phyloP scores from a whole-genome alignment of 2,113 vertebrate genomes.

The Thalassarche chlororhynchos region DNA sequence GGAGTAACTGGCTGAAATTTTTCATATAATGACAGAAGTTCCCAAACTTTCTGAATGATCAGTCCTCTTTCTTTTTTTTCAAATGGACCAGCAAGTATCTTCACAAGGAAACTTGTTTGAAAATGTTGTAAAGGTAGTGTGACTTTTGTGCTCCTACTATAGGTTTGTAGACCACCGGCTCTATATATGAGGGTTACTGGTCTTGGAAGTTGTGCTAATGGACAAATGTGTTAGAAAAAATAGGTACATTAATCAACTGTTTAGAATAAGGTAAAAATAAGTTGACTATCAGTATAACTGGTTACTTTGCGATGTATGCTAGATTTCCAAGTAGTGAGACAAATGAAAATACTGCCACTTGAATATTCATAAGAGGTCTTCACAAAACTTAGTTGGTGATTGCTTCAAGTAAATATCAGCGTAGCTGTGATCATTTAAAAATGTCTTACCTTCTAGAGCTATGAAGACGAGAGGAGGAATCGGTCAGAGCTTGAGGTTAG shows the following conservation, averaged over 20 bases:
- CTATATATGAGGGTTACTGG: background rate
- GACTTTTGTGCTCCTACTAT: background rate
- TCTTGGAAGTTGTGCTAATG: background rate
- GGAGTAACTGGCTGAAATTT: background rate
- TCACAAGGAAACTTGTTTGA: background rate
- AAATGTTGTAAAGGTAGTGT: background rate
- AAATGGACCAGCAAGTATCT: background rate
- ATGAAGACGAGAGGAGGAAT: constrained; percentile 86
- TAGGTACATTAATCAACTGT: background rate
- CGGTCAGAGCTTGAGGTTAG: constrained; percentile 88
- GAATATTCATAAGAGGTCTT: background rate
- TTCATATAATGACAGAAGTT: background rate
- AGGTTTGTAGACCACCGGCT: background rate
- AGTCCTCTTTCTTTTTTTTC: background rate
- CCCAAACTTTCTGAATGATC: background rate
- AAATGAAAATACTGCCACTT: background rate
- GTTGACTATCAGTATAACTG: background rate
- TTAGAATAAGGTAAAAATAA: background rate
- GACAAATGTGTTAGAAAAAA: background rate
- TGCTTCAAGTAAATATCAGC: background rate
- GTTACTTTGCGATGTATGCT: background rate
- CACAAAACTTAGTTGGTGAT: background rate
- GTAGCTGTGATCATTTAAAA: background rate
- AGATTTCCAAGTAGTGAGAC: background rate
- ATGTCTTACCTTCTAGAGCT: constrained; percentile 76